Evolutionary conservation across 1,140 invertebrate genomes (phyloP).

Genomic region (Bombyx mandarina): DNA sequence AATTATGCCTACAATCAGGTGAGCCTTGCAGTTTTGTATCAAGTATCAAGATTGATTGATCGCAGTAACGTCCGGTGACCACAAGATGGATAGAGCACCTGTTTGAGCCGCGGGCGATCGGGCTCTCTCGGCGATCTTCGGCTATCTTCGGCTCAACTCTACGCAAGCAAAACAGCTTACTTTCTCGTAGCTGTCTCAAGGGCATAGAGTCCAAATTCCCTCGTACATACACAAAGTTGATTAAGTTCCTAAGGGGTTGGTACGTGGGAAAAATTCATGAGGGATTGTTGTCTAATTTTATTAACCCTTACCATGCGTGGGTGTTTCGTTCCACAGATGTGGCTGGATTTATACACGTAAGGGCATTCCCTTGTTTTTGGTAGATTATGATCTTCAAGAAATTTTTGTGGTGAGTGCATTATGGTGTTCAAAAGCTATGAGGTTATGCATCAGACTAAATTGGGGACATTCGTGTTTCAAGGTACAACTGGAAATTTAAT

Average conservation of each 20-base stretch:
- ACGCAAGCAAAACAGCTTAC: not conserved
- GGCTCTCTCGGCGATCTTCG: slow-evolving; percentile 29
- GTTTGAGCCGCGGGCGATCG: slow-evolving; percentile 47
- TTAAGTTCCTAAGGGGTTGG: slow-evolving; percentile 3
- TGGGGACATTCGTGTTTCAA: too few species aligned
- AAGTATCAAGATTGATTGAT: slow-evolving; percentile 34
- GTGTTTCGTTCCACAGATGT: too few species aligned
- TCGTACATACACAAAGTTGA: not conserved
- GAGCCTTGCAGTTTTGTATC: too few species aligned
- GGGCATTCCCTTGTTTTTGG: too few species aligned
- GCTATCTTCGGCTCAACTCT: slow-evolving; percentile 18
- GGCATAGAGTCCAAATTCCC: not conserved
- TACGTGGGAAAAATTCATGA: slow-evolving; percentile 14
- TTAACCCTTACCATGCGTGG: not conserved
- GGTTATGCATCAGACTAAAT: too few species aligned
- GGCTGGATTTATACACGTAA: not conserved
- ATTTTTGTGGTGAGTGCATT: too few species aligned
- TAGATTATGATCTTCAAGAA: not conserved
- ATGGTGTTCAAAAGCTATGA: too few species aligned
- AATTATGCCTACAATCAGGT: too few species aligned
- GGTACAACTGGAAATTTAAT: too few species aligned
- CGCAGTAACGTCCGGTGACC: slow-evolving; percentile 41
- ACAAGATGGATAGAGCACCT: slow-evolving; percentile 55
- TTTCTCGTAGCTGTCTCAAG: not conserved
- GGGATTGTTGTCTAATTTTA: slow-evolving; percentile 9